Base-by-base conservation (phyloP, 2,888 invertebrate genomes). In the Chloroclystis v-ata region DNA sequence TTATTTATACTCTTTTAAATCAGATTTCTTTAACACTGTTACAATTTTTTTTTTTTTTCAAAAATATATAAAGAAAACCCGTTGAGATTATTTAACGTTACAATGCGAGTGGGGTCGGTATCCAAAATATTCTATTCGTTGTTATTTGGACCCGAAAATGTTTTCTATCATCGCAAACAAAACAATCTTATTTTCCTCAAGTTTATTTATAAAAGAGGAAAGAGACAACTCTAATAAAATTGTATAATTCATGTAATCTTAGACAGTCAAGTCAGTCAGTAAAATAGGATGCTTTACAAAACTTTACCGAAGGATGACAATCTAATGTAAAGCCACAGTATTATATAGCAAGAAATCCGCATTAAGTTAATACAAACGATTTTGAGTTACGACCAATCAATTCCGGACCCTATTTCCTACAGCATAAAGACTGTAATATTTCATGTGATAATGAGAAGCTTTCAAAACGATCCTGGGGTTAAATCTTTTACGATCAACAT, bases 401-500 rank as follows among this genome's bases (percentile, higher is more conserved):
- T 65, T 66, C 54, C 52, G 35, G 53, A 59, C 65, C 52, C 57
- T 71, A 63, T 65, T 57, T 52, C 47, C 60, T 60, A 50, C 50
- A 38, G n/a, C 41, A 58, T 61, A 67, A 63, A 49, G 57, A 49
- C 43, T 48, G 54, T 62, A 67, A 65, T 66, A 63, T 63, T 54
- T 61, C 63, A 64, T 53, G 60, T 56, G 48, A 58, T 69, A 69
- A 69, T 71, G 68, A 70, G 62, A 59, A 62, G 60, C 64, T 65
- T 70, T 68, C 63, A 61, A 63, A 60, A 60, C 57, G 59, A 67
- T 62, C 56, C 38, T 33, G 56, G n/a, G 64, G 65, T 65, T 67
- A 67, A 70, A 69, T 68, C 68, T 68, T 72, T 76, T 72, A 75
- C 56, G 75, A 73, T 70, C 64, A 60, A 63, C 69, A 68, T 76